Evolutionary conservation across 2,888 invertebrate genomes (phyloP).

Genomic region (Sylvicola cinctus): DNA sequence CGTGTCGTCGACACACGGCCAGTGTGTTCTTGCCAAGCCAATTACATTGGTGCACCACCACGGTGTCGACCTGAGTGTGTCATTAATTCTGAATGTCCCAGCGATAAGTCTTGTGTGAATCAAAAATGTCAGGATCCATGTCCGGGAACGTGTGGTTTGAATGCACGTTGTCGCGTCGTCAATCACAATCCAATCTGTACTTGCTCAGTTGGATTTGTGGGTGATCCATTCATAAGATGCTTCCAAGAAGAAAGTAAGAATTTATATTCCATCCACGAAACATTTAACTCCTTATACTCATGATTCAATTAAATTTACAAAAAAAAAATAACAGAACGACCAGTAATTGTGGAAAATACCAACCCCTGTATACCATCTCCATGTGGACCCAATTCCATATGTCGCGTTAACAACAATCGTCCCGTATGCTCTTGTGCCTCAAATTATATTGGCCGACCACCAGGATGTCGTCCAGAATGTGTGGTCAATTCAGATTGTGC

Average conservation of each 20-base stretch:
- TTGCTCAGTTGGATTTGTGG: constrained; percentile 42
- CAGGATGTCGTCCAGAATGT: constrained; percentile 45
- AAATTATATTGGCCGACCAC: constrained; percentile 37
- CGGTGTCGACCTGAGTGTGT: constrained; percentile 58
- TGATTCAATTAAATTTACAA: background rate
- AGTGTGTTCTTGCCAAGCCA: constrained; percentile 50
- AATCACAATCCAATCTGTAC: constrained; percentile 61
- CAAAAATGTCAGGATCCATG: constrained; percentile 58
- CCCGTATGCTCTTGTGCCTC: constrained; percentile 37
- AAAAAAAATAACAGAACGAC: background rate
- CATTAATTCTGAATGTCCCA: constrained; percentile 52
- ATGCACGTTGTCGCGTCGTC: constrained; percentile 48
- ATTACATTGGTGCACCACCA: constrained; percentile 51
- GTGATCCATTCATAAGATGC: constrained; percentile 60
- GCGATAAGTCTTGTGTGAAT: constrained; percentile 50
- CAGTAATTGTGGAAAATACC: constrained; percentile 10
- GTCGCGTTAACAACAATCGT: constrained; percentile 28
- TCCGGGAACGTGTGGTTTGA: constrained; percentile 49
- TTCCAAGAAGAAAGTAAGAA: constrained; percentile 24
- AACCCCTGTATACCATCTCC: constrained; percentile 42
- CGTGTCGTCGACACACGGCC: constrained; percentile 36
- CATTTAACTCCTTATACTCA: constrained; percentile 3
- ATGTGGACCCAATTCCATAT: constrained; percentile 41
- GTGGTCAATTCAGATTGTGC: constrained; percentile 32
- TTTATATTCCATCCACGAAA: background rate